These are phyloP conservation scores for Diadromus collaris DNA, from an alignment of 2,888 invertebrate species.

Conservation along the genomic window DNA sequence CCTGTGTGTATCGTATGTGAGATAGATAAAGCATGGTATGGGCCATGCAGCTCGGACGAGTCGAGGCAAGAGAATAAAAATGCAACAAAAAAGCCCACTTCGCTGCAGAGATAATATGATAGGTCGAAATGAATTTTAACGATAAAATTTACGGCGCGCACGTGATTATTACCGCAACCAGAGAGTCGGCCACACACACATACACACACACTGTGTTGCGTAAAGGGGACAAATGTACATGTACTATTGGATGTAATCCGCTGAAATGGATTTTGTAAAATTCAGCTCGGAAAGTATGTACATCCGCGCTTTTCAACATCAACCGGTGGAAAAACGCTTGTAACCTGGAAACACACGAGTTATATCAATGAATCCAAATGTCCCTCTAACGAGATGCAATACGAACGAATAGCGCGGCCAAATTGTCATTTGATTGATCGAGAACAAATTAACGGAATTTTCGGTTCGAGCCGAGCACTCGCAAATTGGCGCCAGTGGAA, in stretches of 20 bases:
- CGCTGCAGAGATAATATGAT: slow-evolving; percentile 14
- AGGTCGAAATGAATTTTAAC: slow-evolving; percentile 35
- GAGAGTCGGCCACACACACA: too few relatives aligned
- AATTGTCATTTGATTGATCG: slow-evolving; percentile 45
- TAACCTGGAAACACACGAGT: background rate
- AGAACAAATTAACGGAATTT: slow-evolving; percentile 33
- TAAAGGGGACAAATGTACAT: background rate
- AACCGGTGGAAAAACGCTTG: too few relatives aligned
- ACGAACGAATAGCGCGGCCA: slow-evolving; percentile 11
- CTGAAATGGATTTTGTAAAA: background rate
- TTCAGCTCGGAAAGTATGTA: background rate
- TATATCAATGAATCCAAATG: slow-evolving; percentile 10
- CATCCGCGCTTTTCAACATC: background rate
- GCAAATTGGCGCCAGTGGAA: slow-evolving; percentile 16
- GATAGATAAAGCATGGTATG: slow-evolving; percentile 33
- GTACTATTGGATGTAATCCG: background rate
- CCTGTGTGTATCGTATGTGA: slow-evolving; percentile 23
- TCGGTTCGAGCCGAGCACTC: slow-evolving; percentile 6
- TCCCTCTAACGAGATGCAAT: slow-evolving; percentile 16
- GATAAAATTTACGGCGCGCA: slow-evolving; percentile 5
- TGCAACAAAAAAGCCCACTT: background rate
- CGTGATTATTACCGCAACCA: background rate
- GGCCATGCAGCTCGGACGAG: slow-evolving; percentile 33
- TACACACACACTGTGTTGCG: background rate
- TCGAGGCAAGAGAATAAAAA: slow-evolving; percentile 8